Conservation (phyloP, 2,888 invertebrate genomes). For the Tiliacea aurago region DNA sequence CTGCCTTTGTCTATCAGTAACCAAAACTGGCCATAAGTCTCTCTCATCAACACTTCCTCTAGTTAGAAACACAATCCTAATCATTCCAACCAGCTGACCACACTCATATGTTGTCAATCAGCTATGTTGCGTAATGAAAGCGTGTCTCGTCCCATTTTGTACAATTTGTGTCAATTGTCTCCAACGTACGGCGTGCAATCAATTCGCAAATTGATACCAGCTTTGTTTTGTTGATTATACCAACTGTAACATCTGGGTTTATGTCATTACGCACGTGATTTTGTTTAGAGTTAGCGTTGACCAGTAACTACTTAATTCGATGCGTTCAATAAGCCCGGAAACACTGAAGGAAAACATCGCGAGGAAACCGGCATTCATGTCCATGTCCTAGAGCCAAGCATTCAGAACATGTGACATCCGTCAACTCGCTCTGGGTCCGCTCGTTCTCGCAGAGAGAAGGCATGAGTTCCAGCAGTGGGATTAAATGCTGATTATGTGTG, state of each 20-base stretch:
- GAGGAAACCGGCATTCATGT: neutral
- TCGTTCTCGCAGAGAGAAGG: neutral
- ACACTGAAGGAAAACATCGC: neutral
- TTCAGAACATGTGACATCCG: neutral
- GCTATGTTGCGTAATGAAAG: constrained; percentile 24
- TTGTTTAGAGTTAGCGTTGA: constrained; percentile 20
- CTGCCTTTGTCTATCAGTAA: neutral
- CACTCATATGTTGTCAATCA: constrained; percentile 6
- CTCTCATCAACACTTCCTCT: neutral
- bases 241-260: constrained; percentile 29
- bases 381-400: neutral
- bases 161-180: constrained; percentile 61
- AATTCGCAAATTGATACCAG: constrained; percentile 44
- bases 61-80: neutral
- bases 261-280: constrained; percentile 18
- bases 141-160: constrained; percentile 21
- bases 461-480: no score
- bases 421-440: neutral
- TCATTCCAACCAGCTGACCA: constrained; percentile 23
- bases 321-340: neutral
- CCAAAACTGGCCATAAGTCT: neutral
- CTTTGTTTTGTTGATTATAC: constrained; percentile 41
- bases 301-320: neutral
- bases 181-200: constrained; percentile 23
- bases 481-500: neutral